Percentiles rank a stretch among this genome's conserved stretches.
Evolutionary conservation across 2,113 vertebrate genomes (phyloP).

Genomic region (Bothrops jararaca): DNA sequence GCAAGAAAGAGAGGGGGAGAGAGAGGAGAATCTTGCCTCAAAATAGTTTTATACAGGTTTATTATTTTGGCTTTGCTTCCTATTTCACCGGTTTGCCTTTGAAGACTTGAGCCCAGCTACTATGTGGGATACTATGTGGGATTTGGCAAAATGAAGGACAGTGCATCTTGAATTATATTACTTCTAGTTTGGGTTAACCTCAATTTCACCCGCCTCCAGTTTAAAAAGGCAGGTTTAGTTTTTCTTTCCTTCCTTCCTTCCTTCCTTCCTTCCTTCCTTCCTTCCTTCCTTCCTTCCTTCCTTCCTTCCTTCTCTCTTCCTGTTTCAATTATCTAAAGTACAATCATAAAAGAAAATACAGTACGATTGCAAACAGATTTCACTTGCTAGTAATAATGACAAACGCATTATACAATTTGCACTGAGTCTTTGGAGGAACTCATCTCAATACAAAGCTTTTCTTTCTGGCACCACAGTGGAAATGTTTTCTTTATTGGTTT

Average conservation of each 20-base stretch:
- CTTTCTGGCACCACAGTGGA: conserved; percentile 27
- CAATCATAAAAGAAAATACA: not conserved
- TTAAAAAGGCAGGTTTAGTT: conserved; percentile 14
- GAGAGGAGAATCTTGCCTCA: conserved; percentile 5
- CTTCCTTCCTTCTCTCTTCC: not conserved
- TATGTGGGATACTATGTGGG: not conserved
- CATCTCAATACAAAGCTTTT: conserved; percentile 46
- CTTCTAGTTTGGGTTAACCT: conserved; percentile 18
- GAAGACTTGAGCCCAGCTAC: not conserved
- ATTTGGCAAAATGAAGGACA: conserved; percentile 20
- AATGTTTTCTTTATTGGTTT: not conserved
- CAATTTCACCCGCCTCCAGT: not conserved
- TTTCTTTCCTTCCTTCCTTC: not conserved
- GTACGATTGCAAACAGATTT: conserved; percentile 29
- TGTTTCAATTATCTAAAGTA: rapidly evolving
- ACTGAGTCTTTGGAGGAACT: conserved; percentile 19
- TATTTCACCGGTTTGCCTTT: not conserved
- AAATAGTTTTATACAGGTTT: conserved; percentile 4
- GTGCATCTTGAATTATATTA: conserved; percentile 12
- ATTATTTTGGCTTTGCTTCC: not conserved
- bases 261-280: not conserved
- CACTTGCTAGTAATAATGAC: conserved; percentile 33
- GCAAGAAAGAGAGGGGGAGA: not conserved
- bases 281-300: not conserved
- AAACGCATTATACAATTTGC: conserved; percentile 45